These are phyloP conservation scores for Noctua pronuba DNA, from an alignment of 2,888 invertebrate genomes.

Conservation along the genomic window DNA sequence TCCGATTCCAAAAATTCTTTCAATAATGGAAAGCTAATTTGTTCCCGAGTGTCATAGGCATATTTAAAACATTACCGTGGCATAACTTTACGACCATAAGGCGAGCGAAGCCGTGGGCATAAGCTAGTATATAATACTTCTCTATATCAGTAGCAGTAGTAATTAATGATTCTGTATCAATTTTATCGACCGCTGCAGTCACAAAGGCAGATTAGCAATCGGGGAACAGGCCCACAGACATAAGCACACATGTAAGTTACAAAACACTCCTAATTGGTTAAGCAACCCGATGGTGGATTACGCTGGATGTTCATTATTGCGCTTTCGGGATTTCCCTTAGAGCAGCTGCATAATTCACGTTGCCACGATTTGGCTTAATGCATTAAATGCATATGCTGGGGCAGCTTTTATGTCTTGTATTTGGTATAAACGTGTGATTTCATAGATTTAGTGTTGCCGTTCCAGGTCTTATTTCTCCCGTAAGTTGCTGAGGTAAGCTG, in stretches of 20 bases:
- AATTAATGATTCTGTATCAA: background rate
- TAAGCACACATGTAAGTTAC: constrained; percentile 60
- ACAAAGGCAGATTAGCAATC: constrained; percentile 44
- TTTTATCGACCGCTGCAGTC: constrained; percentile 1
- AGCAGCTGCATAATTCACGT: constrained; percentile 79
- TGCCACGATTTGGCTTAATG: constrained; percentile 78
- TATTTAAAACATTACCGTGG: no score
- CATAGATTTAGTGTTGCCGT: constrained; percentile 31
- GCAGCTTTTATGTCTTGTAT: constrained; percentile 45
- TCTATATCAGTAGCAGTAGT: background rate
- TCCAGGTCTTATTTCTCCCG: background rate
- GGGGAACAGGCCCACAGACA: constrained; percentile 36
- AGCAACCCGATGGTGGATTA: constrained; percentile 80
- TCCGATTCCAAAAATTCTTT: no score
- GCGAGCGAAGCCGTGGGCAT: no score
- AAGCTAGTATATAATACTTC: no score
- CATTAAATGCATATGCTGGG: constrained; percentile 65
- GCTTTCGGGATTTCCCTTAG: constrained; percentile 81
- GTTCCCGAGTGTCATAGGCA: no score
- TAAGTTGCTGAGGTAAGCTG: constrained; percentile 11
- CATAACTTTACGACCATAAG: no score
- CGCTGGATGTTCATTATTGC: constrained; percentile 82
- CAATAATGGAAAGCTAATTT: no score
- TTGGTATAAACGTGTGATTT: constrained; percentile 34
- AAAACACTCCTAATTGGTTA: constrained; percentile 83